Evolutionary conservation across 1,140 invertebrate species (phyloP).

Genomic region (Episyrphus balteatus): DNA sequence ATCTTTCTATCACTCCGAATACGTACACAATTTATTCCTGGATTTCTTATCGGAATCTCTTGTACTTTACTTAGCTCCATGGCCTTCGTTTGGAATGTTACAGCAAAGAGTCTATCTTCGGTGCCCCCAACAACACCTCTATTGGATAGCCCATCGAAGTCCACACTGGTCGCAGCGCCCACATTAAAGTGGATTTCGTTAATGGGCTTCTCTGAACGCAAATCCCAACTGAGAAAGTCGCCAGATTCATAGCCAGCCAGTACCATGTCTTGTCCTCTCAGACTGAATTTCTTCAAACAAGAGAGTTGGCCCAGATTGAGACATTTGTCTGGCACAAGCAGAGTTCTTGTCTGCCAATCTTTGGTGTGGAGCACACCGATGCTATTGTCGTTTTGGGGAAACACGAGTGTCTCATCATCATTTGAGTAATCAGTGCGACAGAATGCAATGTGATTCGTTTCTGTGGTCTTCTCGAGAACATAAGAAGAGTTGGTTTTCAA

Average conservation of each 20-base stretch:
- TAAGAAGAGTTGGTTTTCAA: slow-evolving; percentile 47
- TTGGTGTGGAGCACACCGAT: slow-evolving; percentile 48
- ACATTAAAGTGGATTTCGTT: slow-evolving; percentile 48
- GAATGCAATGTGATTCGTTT: slow-evolving; percentile 51
- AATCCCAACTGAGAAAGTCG: slow-evolving; percentile 54
- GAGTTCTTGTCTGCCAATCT: slow-evolving; percentile 40
- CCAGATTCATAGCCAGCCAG: slow-evolving; percentile 55
- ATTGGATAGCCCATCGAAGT: slow-evolving; percentile 50
- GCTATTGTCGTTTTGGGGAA: slow-evolving; percentile 51
- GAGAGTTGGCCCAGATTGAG: slow-evolving; percentile 48
- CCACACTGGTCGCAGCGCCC: slow-evolving; percentile 51
- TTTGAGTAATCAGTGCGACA: slow-evolving; percentile 49
- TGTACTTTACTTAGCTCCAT: slow-evolving; percentile 46
- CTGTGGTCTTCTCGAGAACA: slow-evolving; percentile 41
- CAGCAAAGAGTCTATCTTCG: slow-evolving; percentile 21
- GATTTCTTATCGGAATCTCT: slow-evolving; percentile 52
- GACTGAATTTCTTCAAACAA: slow-evolving; percentile 47
- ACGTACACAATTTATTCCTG: slow-evolving; percentile 57
- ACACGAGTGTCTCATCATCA: slow-evolving; percentile 49
- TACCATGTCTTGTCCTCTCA: slow-evolving; percentile 42
- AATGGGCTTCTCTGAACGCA: slow-evolving; percentile 45
- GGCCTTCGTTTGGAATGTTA: slow-evolving; percentile 38
- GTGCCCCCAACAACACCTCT: slow-evolving; percentile 54
- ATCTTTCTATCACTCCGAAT: slow-evolving; percentile 62
- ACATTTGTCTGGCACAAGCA: slow-evolving; percentile 33